phyloP scores from a whole-genome alignment of 2,888 invertebrate species.

The Patella depressa region DNA sequence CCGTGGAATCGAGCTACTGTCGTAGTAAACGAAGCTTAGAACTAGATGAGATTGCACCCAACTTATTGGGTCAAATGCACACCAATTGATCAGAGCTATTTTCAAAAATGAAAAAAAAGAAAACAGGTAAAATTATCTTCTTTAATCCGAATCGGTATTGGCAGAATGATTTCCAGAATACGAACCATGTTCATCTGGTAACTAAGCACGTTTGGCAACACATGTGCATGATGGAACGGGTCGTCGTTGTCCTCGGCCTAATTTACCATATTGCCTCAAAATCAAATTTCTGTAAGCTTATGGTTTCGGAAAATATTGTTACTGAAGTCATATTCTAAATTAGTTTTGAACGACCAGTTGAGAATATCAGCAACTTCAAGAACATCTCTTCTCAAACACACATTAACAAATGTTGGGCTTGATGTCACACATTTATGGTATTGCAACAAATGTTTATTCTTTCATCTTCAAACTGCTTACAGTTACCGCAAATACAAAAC shows the following conservation, averaged over 20 bases:
- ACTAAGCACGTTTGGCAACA: neutral
- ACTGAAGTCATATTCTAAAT: neutral
- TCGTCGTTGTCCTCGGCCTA: neutral
- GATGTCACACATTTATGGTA: neutral
- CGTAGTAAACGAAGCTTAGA: neutral
- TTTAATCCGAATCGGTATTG: too few species aligned
- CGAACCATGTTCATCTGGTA: neutral
- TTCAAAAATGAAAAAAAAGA: too few species aligned
- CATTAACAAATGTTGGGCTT: neutral
- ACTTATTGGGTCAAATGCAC: neutral
- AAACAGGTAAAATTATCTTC: too few species aligned
- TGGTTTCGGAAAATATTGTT: neutral
- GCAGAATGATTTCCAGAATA: neutral
- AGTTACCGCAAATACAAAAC: neutral
- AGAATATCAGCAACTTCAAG: neutral
- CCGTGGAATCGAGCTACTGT: neutral
- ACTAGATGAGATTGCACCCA: neutral
- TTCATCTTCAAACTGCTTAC: neutral
- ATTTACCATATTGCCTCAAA: neutral
- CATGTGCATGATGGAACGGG: neutral
- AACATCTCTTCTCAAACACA: neutral
- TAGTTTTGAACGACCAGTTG: neutral
- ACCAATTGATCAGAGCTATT: too few species aligned
- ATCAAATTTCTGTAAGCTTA: conserved; percentile 1
- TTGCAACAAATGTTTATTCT: neutral